Evolutionary conservation across 2,113 vertebrate genomes (phyloP).

Genomic region (Tylochromis polylepis): DNA sequence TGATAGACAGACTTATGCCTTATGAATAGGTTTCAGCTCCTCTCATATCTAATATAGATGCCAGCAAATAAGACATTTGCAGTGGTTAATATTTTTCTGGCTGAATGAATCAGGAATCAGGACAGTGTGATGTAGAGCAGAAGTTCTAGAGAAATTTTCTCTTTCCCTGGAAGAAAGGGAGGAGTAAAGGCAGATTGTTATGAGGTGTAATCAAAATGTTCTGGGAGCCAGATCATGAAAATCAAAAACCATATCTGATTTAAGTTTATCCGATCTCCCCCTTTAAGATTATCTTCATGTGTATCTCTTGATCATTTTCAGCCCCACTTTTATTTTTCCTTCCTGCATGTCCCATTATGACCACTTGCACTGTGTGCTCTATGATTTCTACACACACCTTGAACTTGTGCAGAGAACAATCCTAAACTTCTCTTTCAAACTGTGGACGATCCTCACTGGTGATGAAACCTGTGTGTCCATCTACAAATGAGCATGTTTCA

Average conservation of each 20-base stretch:
- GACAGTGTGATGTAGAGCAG: neutral
- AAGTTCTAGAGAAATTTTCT: neutral
- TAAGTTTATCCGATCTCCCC: neutral
- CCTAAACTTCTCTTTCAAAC: neutral
- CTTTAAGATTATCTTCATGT: neutral
- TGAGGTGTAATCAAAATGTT: neutral
- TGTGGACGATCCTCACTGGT: neutral
- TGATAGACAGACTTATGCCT: neutral
- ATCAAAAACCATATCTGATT: neutral
- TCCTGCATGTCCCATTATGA: neutral
- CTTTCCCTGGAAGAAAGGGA: neutral
- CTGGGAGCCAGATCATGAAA: neutral
- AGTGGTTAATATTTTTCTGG: neutral
- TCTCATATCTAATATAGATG: neutral
- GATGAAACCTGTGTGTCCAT: neutral
- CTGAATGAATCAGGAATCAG: neutral
- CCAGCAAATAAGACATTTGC: neutral
- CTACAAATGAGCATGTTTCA: neutral
- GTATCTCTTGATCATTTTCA: neutral
- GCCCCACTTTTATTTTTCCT: neutral
- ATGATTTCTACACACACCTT: neutral
- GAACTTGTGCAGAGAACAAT: neutral
- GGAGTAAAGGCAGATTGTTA: neutral
- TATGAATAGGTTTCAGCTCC: neutral
- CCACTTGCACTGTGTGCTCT: neutral